Percentiles rank a stretch among this genome's conserved stretches.
Conservation (phyloP, 2,888 invertebrate species). For the Lepetodrilus schrolli region DNA sequence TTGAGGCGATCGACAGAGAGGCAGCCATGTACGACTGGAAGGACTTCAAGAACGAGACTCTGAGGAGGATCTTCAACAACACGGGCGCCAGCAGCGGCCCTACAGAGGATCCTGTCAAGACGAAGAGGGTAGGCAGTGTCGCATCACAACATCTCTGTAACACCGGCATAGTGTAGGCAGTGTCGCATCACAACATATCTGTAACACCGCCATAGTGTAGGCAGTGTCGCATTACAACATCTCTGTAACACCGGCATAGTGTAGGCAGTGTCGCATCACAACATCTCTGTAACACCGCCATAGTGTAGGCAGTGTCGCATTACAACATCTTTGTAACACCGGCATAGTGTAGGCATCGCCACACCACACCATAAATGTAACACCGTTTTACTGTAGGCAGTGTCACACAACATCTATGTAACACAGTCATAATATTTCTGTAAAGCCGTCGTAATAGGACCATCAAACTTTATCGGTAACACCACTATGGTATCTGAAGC, state of each 20-base stretch:
- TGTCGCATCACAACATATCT: not conserved
- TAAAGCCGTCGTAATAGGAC: too few relatives aligned
- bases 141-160: not conserved
- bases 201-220: slow-evolving; percentile 3
- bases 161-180: not conserved
- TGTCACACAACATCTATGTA: not conserved
- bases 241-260: not conserved
- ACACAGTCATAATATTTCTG: not conserved
- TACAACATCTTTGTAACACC: not conserved
- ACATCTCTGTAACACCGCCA: not conserved
- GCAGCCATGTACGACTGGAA: slow-evolving; percentile 77
- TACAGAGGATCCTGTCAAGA: slow-evolving; percentile 77
- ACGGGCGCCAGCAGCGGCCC: slow-evolving; percentile 79
- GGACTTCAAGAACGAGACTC: slow-evolving; percentile 76
- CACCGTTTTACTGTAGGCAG: slow-evolving; percentile 14
- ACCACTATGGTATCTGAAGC: too few relatives aligned
- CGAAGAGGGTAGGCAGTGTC: slow-evolving; percentile 31
- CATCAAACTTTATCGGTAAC: too few relatives aligned
- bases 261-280: not conserved
- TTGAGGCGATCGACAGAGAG: slow-evolving; percentile 86
- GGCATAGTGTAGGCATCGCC: not conserved
- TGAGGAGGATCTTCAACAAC: slow-evolving; percentile 34
- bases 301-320: not conserved
- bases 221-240: not conserved
- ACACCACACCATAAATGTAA: not conserved